Base-by-base conservation (phyloP, 2,797 vertebrate species). In the Halcyon badia region DNA sequence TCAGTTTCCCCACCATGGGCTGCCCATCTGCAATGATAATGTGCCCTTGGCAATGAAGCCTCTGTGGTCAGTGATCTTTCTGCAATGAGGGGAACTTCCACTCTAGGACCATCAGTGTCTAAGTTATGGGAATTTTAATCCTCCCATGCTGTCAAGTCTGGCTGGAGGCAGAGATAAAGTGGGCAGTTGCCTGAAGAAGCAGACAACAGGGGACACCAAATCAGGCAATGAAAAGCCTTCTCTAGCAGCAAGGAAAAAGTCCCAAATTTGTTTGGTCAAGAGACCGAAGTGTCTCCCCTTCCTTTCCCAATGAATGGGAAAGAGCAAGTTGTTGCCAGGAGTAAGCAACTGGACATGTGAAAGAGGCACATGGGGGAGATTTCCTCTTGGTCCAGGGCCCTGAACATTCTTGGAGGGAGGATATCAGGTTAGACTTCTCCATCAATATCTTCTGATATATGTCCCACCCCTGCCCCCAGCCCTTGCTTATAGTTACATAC, bases 71-170 rank as follows among this genome's bases (percentile, higher is more conserved):
- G 48, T 54, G 68, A 61, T 41, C 6, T 56, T 81, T 89, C 9
- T 88, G 56, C 83, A 68, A 6, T 28, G 72, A 81, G 31, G 8
- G 89, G 10, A 86, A 46, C 31, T 11, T 83, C 22, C 5, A 6
- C 86, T 17, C 56, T 62, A 39, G 56, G 48, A 54, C 31, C 7
- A 21, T 31, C 25, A 46, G 28, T 37, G 14, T 26, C 76, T 72
- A n/a, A 88, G 65, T 62, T 58, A 35, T 61, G 49, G 41, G 49
- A 88, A 65, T 88, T 81, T 46, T 24, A 88, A 83, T 75, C 78
- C 44, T 60, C 25, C 35, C 3, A 1, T 25, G 4, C 41, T 49
- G 25, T 78, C 0, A 0, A 89, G 65, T 28, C 76, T 91, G 85
- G 57, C 58, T 49, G 44, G 49, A 68, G 37, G 52, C 82, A 80